These are phyloP conservation scores for Sebastes trivittatus DNA, from an alignment of 2,797 vertebrate genomes.

Conservation along the genomic window DNA sequence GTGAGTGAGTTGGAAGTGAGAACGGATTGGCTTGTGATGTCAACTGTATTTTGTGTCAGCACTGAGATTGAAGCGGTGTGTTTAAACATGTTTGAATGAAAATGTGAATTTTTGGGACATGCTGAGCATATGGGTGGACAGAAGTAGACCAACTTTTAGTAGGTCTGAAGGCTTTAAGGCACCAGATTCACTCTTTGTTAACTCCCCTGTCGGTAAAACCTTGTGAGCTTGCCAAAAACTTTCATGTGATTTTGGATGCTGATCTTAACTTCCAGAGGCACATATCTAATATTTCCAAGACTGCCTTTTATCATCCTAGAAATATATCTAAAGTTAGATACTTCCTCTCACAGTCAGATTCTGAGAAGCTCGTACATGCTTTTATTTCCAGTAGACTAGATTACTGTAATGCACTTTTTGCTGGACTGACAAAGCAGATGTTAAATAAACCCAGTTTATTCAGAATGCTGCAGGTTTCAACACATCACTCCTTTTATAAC, in stretches of 20 bases:
- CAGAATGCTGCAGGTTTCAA: not conserved
- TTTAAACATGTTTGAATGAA: not conserved
- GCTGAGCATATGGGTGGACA: not conserved
- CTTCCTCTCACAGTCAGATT: not conserved
- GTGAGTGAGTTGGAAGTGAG: not conserved
- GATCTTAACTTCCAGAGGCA: not conserved
- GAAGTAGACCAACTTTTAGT: not conserved
- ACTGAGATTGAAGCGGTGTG: not conserved
- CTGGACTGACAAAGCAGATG: not conserved
- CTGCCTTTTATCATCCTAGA: not conserved
- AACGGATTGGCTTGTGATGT: not conserved
- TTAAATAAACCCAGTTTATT: not conserved
- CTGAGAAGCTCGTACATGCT: not conserved
- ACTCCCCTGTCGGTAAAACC: not conserved
- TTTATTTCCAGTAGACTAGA: not conserved
- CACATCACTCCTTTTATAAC: not conserved
- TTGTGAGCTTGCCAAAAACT: not conserved
- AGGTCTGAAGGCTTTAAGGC: not conserved
- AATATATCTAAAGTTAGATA: not conserved
- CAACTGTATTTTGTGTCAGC: not conserved
- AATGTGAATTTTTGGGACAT: not conserved
- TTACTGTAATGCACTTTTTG: not conserved
- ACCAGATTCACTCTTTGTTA: not conserved
- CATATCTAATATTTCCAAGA: not conserved
- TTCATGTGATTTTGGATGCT: not conserved